A percentile compares a stretch with the other conserved stretches of the same genome.
These are phyloP conservation scores for Myiotriccus ornatus DNA, from an alignment of 2,797 vertebrate species.

Conservation along the genomic window DNA sequence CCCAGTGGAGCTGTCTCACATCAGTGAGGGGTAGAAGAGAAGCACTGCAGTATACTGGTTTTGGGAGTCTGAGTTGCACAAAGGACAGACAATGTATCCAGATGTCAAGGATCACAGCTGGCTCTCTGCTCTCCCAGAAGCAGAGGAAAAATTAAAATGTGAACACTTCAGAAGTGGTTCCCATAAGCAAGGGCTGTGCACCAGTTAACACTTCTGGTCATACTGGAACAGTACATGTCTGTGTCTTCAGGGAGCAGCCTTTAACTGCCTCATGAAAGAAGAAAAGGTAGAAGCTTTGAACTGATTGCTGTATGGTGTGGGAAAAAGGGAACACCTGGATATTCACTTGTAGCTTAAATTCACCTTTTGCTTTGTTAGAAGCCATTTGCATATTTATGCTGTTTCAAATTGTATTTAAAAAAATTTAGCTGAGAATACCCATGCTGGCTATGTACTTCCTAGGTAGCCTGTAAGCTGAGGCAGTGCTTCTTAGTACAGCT, in stretches of 20 bases:
- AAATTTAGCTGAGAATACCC: not conserved
- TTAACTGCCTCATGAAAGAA: not conserved
- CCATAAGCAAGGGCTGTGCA: not conserved
- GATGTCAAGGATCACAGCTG: not conserved
- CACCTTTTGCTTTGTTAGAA: not conserved
- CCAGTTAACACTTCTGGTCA: not conserved
- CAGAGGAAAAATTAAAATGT: fast-evolving
- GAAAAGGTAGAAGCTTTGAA: not conserved
- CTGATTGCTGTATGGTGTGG: not conserved
- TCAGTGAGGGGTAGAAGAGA: not conserved
- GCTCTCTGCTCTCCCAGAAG: not conserved
- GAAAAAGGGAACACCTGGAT: not conserved
- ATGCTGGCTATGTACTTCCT: not conserved
- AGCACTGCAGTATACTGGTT: not conserved
- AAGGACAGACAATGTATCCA: not conserved
- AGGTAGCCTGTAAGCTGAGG: not conserved
- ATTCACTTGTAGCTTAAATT: not conserved
- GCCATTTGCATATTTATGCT: not conserved
- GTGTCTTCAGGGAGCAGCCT: not conserved
- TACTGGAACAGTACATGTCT: not conserved
- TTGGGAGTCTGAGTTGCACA: not conserved
- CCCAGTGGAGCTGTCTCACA: not conserved
- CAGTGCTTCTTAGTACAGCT: not conserved
- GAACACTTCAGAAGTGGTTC: not conserved
- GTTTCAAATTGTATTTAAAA: not conserved